phyloP scores from a whole-genome alignment of 2,797 vertebrate species.

The Sebastes flavidus region DNA sequence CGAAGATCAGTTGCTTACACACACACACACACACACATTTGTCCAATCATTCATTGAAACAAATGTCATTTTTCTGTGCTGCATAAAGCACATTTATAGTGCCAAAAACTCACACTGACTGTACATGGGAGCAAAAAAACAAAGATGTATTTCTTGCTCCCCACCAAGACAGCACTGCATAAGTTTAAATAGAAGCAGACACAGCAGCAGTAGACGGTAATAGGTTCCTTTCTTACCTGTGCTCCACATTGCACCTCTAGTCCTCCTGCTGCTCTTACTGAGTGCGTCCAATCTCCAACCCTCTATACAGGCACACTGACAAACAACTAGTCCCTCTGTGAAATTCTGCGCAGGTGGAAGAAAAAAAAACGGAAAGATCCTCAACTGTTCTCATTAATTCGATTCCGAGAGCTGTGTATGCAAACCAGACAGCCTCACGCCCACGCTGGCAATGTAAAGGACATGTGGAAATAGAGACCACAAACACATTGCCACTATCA shows the following conservation, averaged over 20 bases:
- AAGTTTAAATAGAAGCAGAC: background rate
- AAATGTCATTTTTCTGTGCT: background rate
- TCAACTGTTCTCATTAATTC: conserved; percentile 34
- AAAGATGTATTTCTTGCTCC: background rate
- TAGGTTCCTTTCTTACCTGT: conserved; percentile 76
- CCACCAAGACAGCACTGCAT: background rate
- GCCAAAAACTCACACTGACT: background rate
- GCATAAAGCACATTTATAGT: background rate
- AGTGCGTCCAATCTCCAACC: conserved; percentile 34
- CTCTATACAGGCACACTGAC: conserved; percentile 18
- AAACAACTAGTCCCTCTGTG: conserved; percentile 41
- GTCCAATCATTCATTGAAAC: background rate
- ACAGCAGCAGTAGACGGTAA: conserved; percentile 1
- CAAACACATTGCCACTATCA: conserved; percentile 49
- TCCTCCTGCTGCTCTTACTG: conserved; percentile 38
- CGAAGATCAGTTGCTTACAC: background rate
- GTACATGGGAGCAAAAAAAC: background rate
- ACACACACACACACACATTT: background rate
- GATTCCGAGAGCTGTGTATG: conserved; percentile 19
- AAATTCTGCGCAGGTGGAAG: conserved; percentile 39
- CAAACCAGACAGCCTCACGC: conserved; percentile 26
- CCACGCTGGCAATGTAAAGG: conserved; percentile 39
- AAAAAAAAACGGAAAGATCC: conserved; percentile 20
- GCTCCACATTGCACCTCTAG: conserved; percentile 79
- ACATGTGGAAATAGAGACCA: conserved; percentile 52